Percentiles rank a stretch among this genome's conserved stretches.
phyloP scores from a whole-genome alignment of 2,888 invertebrate genomes.

The Teleiodes luculella region DNA sequence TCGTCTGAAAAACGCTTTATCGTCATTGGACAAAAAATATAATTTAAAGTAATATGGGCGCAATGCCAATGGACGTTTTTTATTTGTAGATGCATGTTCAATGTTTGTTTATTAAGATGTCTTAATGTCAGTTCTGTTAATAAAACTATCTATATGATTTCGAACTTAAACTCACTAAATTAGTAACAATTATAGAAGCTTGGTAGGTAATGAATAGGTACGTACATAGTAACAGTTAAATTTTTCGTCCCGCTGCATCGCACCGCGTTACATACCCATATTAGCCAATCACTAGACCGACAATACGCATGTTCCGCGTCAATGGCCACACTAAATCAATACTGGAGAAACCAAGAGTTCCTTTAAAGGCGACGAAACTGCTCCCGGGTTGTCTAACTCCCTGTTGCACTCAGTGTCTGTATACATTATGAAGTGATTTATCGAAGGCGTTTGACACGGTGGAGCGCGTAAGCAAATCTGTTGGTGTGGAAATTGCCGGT shows the following conservation, averaged over 20 bases:
- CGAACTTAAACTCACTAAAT: too few species aligned
- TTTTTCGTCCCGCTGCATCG: not conserved
- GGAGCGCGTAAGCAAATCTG: constrained; percentile 6
- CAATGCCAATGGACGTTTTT: too few species aligned
- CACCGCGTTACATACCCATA: not conserved
- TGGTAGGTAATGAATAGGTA: not conserved
- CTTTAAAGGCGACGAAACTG: constrained; percentile 3
- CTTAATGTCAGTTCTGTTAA: too few species aligned
- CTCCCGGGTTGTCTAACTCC: not conserved
- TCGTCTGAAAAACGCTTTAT: too few species aligned
- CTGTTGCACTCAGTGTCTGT: not conserved
- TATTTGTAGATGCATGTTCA: too few species aligned
- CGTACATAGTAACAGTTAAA: not conserved
- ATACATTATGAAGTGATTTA: not conserved
- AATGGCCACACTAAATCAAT: constrained; percentile 7
- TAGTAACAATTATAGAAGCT: not conserved
- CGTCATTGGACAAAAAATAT: too few species aligned
- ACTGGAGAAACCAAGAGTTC: constrained; percentile 3
- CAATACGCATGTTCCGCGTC: constrained; percentile 9
- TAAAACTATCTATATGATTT: too few species aligned
- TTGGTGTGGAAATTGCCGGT: constrained; percentile 1
- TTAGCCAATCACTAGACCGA: constrained; percentile 7
- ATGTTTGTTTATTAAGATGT: too few species aligned
- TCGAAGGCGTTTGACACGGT: constrained; percentile 4
- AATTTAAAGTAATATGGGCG: too few species aligned